Conservation (phyloP, 2,113 vertebrate species). For the Aix galericulata region DNA sequence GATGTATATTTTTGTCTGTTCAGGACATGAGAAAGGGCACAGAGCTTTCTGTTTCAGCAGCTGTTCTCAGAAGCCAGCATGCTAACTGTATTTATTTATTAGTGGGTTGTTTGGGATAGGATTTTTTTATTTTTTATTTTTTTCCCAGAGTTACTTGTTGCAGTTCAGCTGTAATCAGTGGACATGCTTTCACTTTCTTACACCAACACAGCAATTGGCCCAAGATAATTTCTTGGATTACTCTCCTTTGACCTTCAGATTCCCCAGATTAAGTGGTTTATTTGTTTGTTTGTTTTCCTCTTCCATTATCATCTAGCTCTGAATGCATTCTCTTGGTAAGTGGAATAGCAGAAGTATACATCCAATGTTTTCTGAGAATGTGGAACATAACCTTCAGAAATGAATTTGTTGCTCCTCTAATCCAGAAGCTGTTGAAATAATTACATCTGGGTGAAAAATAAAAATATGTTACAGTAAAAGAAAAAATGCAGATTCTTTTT, state of each 20-base stretch:
- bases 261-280: neutral
- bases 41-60: slow-evolving; percentile 5
- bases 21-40: slow-evolving; percentile 58
- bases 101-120: slow-evolving; percentile 9
- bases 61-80: slow-evolving; percentile 19
- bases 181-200: neutral
- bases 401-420: neutral
- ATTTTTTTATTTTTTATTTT: neutral
- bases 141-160: neutral
- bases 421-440: neutral
- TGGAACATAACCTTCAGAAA: neutral
- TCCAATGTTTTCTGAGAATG: neutral
- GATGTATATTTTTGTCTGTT: slow-evolving; percentile 32
- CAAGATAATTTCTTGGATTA: neutral
- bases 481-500: neutral
- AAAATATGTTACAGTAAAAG: neutral
- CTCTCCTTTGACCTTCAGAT: neutral
- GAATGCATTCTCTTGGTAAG: neutral
- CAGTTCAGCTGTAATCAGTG: neutral
- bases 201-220: neutral
- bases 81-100: slow-evolving; percentile 48
- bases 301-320: neutral
- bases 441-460: neutral
- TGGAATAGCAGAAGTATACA: neutral
- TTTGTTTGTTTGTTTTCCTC: neutral